Evolutionary conservation across 2,888 invertebrate genomes (phyloP).

Genomic region (Agonopterix arenella): DNA sequence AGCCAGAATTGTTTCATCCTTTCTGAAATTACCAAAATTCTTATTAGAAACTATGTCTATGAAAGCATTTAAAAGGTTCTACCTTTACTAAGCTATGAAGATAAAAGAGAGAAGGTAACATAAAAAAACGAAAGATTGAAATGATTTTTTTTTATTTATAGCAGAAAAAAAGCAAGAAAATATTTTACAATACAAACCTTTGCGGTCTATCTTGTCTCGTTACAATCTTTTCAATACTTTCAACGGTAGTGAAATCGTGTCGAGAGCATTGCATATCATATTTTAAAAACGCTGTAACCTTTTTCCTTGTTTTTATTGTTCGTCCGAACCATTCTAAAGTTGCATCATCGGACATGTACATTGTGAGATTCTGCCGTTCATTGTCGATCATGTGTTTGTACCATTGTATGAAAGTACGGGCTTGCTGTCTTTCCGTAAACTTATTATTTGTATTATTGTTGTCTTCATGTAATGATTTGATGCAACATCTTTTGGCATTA

Average conservation of each 20-base stretch:
- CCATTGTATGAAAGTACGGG: conserved; percentile 60
- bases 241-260: conserved; percentile 67
- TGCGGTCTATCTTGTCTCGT: conserved; percentile 34
- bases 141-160: background rate
- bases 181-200: conserved; percentile 38
- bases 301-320: conserved; percentile 75
- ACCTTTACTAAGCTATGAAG: background rate
- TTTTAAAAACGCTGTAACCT: conserved; percentile 75
- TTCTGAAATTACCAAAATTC: conserved; percentile 37
- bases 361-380: conserved; percentile 60
- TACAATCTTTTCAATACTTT: conserved; percentile 53
- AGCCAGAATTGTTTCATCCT: conserved; percentile 34
- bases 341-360: conserved; percentile 70
- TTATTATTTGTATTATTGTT: conserved; percentile 38
- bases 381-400: conserved; percentile 70
- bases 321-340: conserved; percentile 81
- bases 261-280: conserved; percentile 69
- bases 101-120: background rate
- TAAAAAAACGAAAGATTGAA: background rate
- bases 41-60: conserved; percentile 1
- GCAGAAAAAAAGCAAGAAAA: background rate
- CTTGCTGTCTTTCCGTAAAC: conserved; percentile 40
- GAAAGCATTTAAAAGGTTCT: no score
- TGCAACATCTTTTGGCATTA: conserved; percentile 20
- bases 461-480: conserved; percentile 28